phyloP scores from a whole-genome alignment of 2,113 vertebrate genomes.

The Barnardius zonarius region DNA sequence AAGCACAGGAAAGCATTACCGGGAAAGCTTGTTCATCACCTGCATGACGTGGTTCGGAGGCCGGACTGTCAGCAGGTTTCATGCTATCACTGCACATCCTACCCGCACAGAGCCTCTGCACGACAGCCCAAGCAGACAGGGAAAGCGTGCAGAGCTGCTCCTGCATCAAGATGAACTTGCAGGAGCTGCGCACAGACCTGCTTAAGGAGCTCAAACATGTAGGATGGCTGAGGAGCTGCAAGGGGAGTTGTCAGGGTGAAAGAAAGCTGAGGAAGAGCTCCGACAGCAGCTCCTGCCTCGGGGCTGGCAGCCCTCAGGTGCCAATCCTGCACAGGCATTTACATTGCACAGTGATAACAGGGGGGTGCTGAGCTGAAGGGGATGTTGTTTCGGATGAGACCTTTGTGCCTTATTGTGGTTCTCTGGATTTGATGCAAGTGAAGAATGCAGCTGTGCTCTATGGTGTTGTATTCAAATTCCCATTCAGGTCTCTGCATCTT shows the following conservation, averaged over 20 bases:
- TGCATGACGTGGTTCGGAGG: fast-evolving
- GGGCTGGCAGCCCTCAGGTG: neutral
- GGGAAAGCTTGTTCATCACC: neutral
- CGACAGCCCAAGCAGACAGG: neutral
- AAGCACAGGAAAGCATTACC: fast-evolving
- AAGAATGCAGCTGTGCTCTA: fast-evolving
- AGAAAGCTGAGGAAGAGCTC: neutral
- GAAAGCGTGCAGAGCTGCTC: neutral
- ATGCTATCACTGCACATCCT: neutral
- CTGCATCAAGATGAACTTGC: neutral
- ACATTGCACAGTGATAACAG: neutral
- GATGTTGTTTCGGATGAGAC: fast-evolving
- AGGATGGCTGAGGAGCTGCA: neutral
- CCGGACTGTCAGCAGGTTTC: neutral
- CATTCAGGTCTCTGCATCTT: neutral
- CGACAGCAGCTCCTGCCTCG: neutral
- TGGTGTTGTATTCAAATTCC: neutral
- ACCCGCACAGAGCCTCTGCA: neutral
- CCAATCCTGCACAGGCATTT: neutral
- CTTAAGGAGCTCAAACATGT: neutral
- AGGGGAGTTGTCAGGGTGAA: neutral
- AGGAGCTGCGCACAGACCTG: neutral
- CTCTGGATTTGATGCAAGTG: neutral
- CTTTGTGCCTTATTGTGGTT: fast-evolving
- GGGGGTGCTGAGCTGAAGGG: neutral